Conservation (phyloP, 2,888 invertebrate species). For the Bhutanitis thaidina region DNA sequence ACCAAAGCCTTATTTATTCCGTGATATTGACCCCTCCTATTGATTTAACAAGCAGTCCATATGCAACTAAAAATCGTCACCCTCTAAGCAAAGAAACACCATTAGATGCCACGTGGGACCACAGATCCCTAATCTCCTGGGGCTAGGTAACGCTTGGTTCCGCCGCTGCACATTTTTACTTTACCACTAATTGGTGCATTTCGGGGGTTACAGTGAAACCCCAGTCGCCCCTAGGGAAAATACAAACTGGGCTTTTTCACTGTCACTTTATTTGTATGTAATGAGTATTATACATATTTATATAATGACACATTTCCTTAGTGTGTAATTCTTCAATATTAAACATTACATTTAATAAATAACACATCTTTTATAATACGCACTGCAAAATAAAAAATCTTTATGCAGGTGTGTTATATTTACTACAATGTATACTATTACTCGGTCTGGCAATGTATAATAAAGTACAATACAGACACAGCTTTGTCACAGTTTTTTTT, state of each 20-base stretch:
- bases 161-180: slow-evolving; percentile 72
- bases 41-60: slow-evolving; percentile 68
- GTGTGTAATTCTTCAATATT: background rate
- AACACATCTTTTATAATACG: too few relatives aligned
- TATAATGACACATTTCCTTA: background rate
- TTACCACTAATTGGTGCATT: slow-evolving; percentile 77
- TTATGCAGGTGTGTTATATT: too few relatives aligned
- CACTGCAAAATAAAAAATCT: too few relatives aligned
- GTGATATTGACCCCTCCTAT: slow-evolving; percentile 34
- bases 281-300: slow-evolving; percentile 26
- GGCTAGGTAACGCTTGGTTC: slow-evolving; percentile 68
- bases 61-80: slow-evolving; percentile 60
- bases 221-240: slow-evolving; percentile 52
- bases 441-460: too few relatives aligned
- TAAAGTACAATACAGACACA: too few relatives aligned
- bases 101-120: slow-evolving; percentile 71
- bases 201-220: slow-evolving; percentile 57
- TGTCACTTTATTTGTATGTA: slow-evolving; percentile 62
- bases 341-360: background rate
- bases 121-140: slow-evolving; percentile 41
- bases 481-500: too few relatives aligned
- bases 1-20: background rate
- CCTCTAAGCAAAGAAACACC: slow-evolving; percentile 74
- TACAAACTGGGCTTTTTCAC: slow-evolving; percentile 58
- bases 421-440: too few relatives aligned